Base-by-base conservation (phyloP, 2,113 vertebrate genomes). In the Zosterops hypoxanthus region DNA sequence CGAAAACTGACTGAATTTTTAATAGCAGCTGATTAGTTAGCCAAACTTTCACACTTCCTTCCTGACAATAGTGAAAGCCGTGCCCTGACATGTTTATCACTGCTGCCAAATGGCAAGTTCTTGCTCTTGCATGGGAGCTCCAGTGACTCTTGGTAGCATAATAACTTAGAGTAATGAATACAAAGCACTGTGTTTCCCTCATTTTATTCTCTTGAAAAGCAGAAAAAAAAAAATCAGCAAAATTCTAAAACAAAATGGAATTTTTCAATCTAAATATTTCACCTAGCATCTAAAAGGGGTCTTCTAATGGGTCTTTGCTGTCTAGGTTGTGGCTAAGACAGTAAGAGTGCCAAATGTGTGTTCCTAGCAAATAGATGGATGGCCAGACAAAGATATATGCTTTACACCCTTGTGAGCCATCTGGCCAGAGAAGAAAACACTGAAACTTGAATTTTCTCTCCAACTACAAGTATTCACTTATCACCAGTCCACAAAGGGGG, bases 361-460 rank as follows among this genome's bases (percentile, higher is more conserved):
- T 36, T 66, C 75, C 34, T 60, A 34, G 53, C 53, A 92, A 85
- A 73, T 4, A 69, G 24, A 82, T 9, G 36, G 69, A 84, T 84
- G 33, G 69, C 36, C 41, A 15, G 15, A 91, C 21, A 90, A 75
- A 76, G 33, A 86, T 29, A 60, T 1, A 20, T 56, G 56, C 65
- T 79, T 95, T 92, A 86, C 17, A 92, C 36, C 28, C 53, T 82
- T 72, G 39, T 69, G 70, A 92, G 34, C 82, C 90, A 92, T 57
- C 65, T 82, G 75, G 63, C 44, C 60, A 59, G n/a, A 88, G 42
- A 80, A 79, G 6, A 92, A 92, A 93, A 56, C n/a, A 78, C 29
- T 81, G 47, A 44, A 77, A 73, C 72, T 76, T 80, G 49, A 82
- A 61, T 92, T 95, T 90, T 88, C 10, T 55, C 76, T 94, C 59